Conservation (phyloP, 2,888 invertebrate genomes). For the Capitulum mitella region DNA sequence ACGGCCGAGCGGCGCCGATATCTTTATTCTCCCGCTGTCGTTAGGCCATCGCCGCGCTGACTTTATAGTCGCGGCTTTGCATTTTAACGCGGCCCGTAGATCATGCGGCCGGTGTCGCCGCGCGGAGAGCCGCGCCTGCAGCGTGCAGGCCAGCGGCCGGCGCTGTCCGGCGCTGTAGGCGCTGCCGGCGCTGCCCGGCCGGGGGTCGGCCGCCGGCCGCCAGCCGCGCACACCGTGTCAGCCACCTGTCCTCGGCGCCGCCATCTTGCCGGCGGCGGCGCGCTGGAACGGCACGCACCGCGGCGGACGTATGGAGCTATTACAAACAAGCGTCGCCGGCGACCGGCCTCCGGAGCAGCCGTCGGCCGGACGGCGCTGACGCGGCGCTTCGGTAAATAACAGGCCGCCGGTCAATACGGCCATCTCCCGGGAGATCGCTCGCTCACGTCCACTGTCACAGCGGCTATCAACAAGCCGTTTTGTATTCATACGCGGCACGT, state of each 20-base stretch:
- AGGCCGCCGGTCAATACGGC: constrained; percentile 1
- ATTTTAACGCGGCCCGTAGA: constrained; percentile 7
- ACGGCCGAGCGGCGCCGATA: background rate
- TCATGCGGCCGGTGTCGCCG: constrained; percentile 8
- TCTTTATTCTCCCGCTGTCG: background rate
- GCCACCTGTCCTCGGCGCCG: background rate
- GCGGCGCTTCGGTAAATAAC: background rate
- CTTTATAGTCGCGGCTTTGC: constrained; percentile 16
- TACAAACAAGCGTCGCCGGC: background rate
- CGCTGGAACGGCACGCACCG: background rate
- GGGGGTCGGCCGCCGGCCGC: background rate
- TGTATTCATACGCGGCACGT: constrained; percentile 1
- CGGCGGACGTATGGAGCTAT: background rate
- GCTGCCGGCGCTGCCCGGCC: no score
- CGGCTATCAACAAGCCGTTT: constrained; percentile 16
- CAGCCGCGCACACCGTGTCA: background rate
- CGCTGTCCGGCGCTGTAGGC: no score
- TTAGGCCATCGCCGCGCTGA: constrained; percentile 1
- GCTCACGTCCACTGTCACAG: background rate
- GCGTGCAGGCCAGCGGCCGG: no score
- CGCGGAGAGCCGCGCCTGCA: background rate
- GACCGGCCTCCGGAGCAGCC: no score
- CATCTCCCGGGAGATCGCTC: background rate
- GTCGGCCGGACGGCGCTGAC: background rate
- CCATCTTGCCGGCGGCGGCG: background rate